These are phyloP conservation scores for Aradophagus sp. DNA, from an alignment of 1,140 invertebrate genomes.

Conservation along the genomic window DNA sequence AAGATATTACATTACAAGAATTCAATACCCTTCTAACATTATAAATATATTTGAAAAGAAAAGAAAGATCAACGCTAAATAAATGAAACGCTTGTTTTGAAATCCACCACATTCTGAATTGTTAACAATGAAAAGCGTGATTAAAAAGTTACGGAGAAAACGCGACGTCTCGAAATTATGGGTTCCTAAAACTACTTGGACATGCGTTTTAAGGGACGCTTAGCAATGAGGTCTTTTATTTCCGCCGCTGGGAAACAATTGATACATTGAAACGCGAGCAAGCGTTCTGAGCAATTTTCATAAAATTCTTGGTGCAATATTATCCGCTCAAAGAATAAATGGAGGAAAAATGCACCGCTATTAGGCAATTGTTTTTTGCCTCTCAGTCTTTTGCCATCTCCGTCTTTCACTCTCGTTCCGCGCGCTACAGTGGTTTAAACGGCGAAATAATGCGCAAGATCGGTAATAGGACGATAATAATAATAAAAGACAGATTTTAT, in stretches of 20 bases:
- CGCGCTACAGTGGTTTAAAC: constrained; percentile 36
- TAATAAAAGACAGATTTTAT: constrained; percentile 58
- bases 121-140: constrained; percentile 6
- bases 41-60: no score
- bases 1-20: no score
- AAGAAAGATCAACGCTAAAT: no score
- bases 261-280: constrained; percentile 42
- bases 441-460: constrained; percentile 54
- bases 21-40: no score
- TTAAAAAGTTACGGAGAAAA: constrained; percentile 9
- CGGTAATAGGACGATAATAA: constrained; percentile 56
- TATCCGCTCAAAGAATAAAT: constrained; percentile 38
- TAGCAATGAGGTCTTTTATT: constrained; percentile 30
- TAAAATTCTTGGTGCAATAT: constrained; percentile 54
- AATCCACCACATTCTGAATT: no score
- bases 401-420: constrained; percentile 11
- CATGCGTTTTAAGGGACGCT: constrained; percentile 20
- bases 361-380: constrained; percentile 52
- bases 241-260: constrained; percentile 50
- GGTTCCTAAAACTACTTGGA: constrained; percentile 31
- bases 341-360: constrained; percentile 43
- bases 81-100: no score
- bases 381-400: constrained; percentile 2
- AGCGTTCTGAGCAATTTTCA: constrained; percentile 50
- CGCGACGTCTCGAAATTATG: constrained; percentile 7